Percentiles rank a stretch among this genome's conserved stretches.
These are phyloP conservation scores for Alcis repandata DNA, from an alignment of 2,888 invertebrate species.

Conservation along the genomic window DNA sequence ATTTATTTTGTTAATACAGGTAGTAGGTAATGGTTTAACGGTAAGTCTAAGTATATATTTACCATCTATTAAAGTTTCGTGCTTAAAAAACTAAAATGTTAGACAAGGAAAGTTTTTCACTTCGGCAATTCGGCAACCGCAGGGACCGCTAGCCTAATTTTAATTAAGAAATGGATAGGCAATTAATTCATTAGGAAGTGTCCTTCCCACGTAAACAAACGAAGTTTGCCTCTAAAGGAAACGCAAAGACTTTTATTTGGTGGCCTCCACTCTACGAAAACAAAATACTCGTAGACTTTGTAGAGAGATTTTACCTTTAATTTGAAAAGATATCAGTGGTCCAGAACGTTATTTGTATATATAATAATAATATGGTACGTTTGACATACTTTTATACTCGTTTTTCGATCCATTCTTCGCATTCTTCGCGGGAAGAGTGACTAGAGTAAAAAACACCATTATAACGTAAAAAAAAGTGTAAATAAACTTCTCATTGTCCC, in stretches of 20 bases:
- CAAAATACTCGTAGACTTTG: background rate
- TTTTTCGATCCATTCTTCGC: background rate
- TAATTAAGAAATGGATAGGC: slow-evolving; percentile 65
- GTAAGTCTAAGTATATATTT: no score
- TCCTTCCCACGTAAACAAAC: slow-evolving; percentile 59
- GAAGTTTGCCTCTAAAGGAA: slow-evolving; percentile 22
- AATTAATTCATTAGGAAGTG: slow-evolving; percentile 65
- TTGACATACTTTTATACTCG: background rate
- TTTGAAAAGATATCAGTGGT: background rate
- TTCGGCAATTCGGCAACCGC: background rate
- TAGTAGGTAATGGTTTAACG: no score
- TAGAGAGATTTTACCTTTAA: background rate
- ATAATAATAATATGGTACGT: no score
- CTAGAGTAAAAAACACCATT: no score
- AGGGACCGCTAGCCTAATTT: slow-evolving; percentile 49
- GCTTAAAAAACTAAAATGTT: background rate
- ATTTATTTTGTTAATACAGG: no score
- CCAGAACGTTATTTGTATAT: background rate
- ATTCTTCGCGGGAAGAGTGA: background rate
- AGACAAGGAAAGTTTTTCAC: background rate
- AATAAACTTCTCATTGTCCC: slow-evolving; percentile 6
- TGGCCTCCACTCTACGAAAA: background rate
- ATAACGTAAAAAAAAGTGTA: background rate
- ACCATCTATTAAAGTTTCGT: background rate
- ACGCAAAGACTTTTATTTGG: slow-evolving; percentile 11